These are phyloP conservation scores for Lithophane socia DNA, from an alignment of 2,888 invertebrate species.

Conservation along the genomic window DNA sequence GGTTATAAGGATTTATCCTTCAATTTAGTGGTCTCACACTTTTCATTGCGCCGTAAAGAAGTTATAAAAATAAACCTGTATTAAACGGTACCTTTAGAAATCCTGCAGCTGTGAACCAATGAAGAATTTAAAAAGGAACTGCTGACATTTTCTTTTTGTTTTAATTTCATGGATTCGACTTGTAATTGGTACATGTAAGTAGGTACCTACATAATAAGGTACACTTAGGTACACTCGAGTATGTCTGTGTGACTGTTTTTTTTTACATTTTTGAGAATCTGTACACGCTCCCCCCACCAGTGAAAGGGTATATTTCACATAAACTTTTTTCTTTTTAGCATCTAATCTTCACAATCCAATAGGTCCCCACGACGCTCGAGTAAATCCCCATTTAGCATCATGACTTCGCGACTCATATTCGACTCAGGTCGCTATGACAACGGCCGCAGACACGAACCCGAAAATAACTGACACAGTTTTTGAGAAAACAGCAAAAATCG, in stretches of 20 bases:
- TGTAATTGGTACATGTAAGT: too few species aligned
- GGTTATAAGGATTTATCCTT: slow-evolving; percentile 58
- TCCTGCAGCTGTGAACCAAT: slow-evolving; percentile 45
- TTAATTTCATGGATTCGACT: not conserved
- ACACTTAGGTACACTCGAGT: too few species aligned
- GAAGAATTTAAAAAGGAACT: slow-evolving; percentile 36
- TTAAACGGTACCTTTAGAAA: slow-evolving; percentile 41
- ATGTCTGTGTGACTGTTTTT: too few species aligned
- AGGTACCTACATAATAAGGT: too few species aligned
- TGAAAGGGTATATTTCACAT: too few species aligned
- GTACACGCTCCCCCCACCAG: too few species aligned
- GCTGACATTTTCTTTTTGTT: not conserved
- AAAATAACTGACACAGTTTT: not conserved
- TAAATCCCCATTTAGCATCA: too few species aligned
- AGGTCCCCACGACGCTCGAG: too few species aligned
- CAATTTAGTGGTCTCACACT: slow-evolving; percentile 58
- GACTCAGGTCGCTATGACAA: not conserved
- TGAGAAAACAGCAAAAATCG: not conserved
- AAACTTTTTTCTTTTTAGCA: too few species aligned
- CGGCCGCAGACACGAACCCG: too few species aligned
- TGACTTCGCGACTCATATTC: not conserved
- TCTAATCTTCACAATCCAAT: too few species aligned
- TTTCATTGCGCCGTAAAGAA: slow-evolving; percentile 66
- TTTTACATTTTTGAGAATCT: too few species aligned
- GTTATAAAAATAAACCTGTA: slow-evolving; percentile 65